Evolutionary conservation across 2,888 invertebrate genomes (phyloP), one percentile per base, ranked within the genome.

Genomic region (Adelognathus sp.): DNA sequence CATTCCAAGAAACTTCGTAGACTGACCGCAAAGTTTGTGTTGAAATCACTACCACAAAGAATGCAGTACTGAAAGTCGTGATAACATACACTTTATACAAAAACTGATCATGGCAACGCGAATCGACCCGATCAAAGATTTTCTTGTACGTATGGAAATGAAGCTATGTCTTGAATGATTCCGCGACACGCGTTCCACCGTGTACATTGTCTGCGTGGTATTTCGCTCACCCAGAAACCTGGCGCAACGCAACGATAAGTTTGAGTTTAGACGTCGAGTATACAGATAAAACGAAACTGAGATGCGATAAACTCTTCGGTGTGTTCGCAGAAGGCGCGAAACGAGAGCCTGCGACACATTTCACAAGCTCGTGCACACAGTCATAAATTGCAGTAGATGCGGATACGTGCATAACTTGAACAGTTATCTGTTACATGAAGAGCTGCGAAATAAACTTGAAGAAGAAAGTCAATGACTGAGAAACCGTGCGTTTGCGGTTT

Each of bases 251-350:
- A 24, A 50, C 24, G 64, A 66, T 33, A 52, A 52, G 27, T 66
- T 66, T 52, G 52, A 52, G 36, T 66, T 52, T 36, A 21, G 50
- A 11, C 50, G 11, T 50, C n/a, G 50, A 50, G 54, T 54, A 7
- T 29, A 54, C n/a, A n/a, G 54, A 54, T 54, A 54, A 54, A 16
- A 7, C 4, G 29, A 29, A 29, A 29, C 16, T 6, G 29, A 14
- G 54, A 54, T 54, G 54, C n/a, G n/a, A 54, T 54, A 54, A 29
- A 29, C 6, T 54, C 14, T 63, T 21, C 21, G 46, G n/a, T n/a
- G n/a, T n/a, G n/a, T n/a, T n/a, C n/a, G 46, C n/a, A 7, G 21
- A 33, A 46, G 18, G 21, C 63, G 33, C 46, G 33, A 18, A 46
- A 63, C 31, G 31, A n/a, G 21, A 33, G 0, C 18, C 14, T 44